Percentiles rank a stretch among this genome's conserved stretches.
These are phyloP conservation scores for Thymelicus sylvestris DNA, from an alignment of 2,888 invertebrate species.

Conservation along the genomic window DNA sequence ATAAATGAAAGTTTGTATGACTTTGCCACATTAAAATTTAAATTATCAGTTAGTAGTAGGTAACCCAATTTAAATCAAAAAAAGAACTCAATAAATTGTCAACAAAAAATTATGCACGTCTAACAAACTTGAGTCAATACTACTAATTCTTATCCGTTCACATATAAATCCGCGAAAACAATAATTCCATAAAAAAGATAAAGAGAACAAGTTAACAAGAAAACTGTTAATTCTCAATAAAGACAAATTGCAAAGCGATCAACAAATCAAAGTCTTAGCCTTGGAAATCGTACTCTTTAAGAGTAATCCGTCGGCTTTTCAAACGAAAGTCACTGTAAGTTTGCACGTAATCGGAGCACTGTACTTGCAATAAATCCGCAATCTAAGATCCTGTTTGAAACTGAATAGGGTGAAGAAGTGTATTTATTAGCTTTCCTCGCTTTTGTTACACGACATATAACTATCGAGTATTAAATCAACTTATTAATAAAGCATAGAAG, in stretches of 20 bases:
- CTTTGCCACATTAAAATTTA: not conserved
- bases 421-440: conserved; percentile 1
- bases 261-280: conserved; percentile 14
- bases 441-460: not conserved
- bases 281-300: conserved; percentile 18
- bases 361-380: conserved; percentile 29
- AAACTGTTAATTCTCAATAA: not conserved
- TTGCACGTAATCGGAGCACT: conserved; percentile 20
- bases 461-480: too few relatives aligned
- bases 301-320: conserved; percentile 22
- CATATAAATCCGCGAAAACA: too few relatives aligned
- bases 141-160: too few relatives aligned
- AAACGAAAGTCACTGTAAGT: conserved; percentile 16
- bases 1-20: not conserved
- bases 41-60: too few relatives aligned
- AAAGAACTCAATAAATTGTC: too few relatives aligned
- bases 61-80: too few relatives aligned
- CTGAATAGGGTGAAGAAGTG: conserved; percentile 3
- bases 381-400: conserved; percentile 9
- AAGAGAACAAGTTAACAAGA: not conserved
- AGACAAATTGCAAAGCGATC: not conserved
- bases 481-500: too few relatives aligned
- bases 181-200: not conserved
- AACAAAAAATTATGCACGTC: too few relatives aligned
- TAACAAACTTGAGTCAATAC: too few relatives aligned